Percentiles rank a stretch among this genome's conserved stretches.
These are phyloP conservation scores for Pseudochromis fuscus DNA, from an alignment of 2,797 vertebrate genomes.

Conservation along the genomic window DNA sequence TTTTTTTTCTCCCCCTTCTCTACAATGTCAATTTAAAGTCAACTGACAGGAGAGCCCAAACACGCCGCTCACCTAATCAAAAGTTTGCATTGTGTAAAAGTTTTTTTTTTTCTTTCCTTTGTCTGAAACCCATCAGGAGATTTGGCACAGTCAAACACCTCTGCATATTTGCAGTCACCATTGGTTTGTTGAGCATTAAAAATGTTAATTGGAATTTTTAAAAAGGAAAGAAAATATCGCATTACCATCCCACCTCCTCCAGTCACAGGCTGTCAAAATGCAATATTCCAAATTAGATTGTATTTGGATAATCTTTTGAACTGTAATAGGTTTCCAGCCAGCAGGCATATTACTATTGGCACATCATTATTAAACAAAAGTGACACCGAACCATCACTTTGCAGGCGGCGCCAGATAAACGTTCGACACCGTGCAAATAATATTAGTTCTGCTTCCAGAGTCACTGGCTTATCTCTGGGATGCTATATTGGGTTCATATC, in stretches of 20 bases:
- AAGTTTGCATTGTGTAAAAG: slow-evolving; percentile 75
- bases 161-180: slow-evolving; percentile 79
- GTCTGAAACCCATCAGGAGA: slow-evolving; percentile 75
- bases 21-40: slow-evolving; percentile 71
- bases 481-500: slow-evolving; percentile 89
- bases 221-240: slow-evolving; percentile 82
- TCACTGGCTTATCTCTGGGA: slow-evolving; percentile 86
- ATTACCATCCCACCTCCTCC: slow-evolving; percentile 84
- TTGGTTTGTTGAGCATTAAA: slow-evolving; percentile 85
- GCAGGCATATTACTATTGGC: slow-evolving; percentile 88
- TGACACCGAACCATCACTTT: slow-evolving; percentile 90
- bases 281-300: slow-evolving; percentile 91
- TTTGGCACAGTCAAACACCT: slow-evolving; percentile 77
- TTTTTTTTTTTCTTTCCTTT: slow-evolving; percentile 47
- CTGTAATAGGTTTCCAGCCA: slow-evolving; percentile 88
- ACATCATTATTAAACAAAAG: slow-evolving; percentile 91
- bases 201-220: slow-evolving; percentile 88
- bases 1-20: not conserved
- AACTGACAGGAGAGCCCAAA: slow-evolving; percentile 55
- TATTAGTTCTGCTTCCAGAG: slow-evolving; percentile 90
- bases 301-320: slow-evolving; percentile 91
- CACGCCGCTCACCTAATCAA: slow-evolving; percentile 62
- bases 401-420: slow-evolving; percentile 87
- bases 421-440: slow-evolving; percentile 87
- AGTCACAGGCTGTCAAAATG: slow-evolving; percentile 87